Evolutionary conservation across 92 coral and sea anemone species (phyloP).

Genomic region (Metridium senile): DNA sequence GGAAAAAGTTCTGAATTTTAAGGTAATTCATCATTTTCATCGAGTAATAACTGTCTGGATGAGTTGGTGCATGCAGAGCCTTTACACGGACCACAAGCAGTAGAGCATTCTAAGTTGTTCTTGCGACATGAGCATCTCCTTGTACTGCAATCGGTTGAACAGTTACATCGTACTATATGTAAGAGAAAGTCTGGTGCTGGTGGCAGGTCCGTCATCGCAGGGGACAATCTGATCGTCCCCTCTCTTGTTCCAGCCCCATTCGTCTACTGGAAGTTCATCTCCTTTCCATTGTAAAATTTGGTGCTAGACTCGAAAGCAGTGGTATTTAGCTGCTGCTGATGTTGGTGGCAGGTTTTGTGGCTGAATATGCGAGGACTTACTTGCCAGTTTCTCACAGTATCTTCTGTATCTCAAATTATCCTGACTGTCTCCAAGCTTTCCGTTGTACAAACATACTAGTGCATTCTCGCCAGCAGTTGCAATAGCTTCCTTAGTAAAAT

Average conservation of each 20-base stretch:
- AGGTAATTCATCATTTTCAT: no score
- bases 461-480: slow-evolving; percentile 56
- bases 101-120: slow-evolving; percentile 51
- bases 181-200: slow-evolving; percentile 57
- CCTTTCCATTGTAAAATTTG: slow-evolving; percentile 20
- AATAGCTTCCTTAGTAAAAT: slow-evolving; percentile 27
- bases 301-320: slow-evolving; percentile 23
- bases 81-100: slow-evolving; percentile 57
- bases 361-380: slow-evolving; percentile 23
- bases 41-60: no score
- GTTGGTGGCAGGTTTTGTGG: slow-evolving; percentile 33
- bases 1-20: no score
- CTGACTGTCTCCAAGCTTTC: slow-evolving; percentile 50
- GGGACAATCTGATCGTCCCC: slow-evolving; percentile 8
- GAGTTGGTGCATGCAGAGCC: slow-evolving; percentile 57
- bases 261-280: neutral
- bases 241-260: slow-evolving; percentile 25
- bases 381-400: slow-evolving; percentile 47
- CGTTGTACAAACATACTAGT: slow-evolving; percentile 50
- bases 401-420: slow-evolving; percentile 40
- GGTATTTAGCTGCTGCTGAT: slow-evolving; percentile 35
- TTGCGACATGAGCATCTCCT: slow-evolving; percentile 53
- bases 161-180: slow-evolving; percentile 52
- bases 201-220: slow-evolving; percentile 36
- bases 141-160: slow-evolving; percentile 48